Evolutionary conservation across 2,113 vertebrate genomes (phyloP).

Genomic region (Eidolon helvum): DNA sequence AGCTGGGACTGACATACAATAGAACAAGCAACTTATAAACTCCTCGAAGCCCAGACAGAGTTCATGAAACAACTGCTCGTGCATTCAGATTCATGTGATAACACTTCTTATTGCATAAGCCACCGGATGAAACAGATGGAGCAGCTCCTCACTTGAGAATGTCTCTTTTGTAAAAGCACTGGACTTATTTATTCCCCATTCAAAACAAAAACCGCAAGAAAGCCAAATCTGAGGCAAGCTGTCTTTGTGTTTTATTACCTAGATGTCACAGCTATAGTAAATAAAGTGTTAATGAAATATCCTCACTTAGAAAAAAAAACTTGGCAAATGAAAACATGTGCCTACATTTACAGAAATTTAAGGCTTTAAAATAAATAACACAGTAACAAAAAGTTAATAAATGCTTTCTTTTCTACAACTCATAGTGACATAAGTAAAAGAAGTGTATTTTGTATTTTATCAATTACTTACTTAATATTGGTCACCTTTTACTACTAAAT

Average conservation of each 20-base stretch:
- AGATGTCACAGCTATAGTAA: conserved; percentile 81
- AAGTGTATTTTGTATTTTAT: background rate
- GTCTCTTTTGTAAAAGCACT: conserved; percentile 91
- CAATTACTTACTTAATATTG: background rate
- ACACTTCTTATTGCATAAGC: conserved; percentile 92
- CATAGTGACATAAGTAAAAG: background rate
- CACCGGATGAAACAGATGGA: conserved; percentile 99
- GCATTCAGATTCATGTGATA: conserved; percentile 91
- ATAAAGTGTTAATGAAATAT: conserved; percentile 78
- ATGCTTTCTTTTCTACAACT: background rate
- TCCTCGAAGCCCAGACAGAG: conserved; percentile 92
- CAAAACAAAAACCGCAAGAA: conserved; percentile 92
- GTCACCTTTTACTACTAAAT: background rate
- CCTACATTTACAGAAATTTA: background rate
- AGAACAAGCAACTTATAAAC: conserved; percentile 94
- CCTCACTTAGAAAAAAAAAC: conserved; percentile 36
- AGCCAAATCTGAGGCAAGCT: conserved; percentile 85
- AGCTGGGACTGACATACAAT: conserved; percentile 94
- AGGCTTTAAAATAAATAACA: background rate
- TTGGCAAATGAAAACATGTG: conserved; percentile 11
- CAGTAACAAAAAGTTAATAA: background rate
- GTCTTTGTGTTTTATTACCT: conserved; percentile 86
- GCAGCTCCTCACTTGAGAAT: conserved; percentile 91
- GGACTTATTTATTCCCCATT: conserved; percentile 92
- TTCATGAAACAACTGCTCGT: conserved; percentile 97